A percentile compares a stretch with the other conserved stretches of the same genome.
phyloP scores from a whole-genome alignment of 2,888 invertebrate genomes.

The Marasmarcha lunaedactyla region DNA sequence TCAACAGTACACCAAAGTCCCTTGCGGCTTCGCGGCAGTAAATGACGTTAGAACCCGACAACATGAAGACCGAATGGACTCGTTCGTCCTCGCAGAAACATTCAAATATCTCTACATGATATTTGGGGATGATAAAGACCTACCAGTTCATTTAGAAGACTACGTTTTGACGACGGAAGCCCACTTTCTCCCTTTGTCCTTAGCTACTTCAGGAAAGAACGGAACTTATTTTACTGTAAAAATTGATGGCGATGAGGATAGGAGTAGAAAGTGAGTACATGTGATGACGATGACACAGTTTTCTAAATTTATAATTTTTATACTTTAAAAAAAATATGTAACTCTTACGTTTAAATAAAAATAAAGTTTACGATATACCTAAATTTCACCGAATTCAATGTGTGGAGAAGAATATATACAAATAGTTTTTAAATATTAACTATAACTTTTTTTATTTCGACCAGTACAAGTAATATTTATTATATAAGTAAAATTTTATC shows the following conservation, averaged over 20 bases:
- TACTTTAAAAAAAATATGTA: no score
- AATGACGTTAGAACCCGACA: slow-evolving; percentile 91
- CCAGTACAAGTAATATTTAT: no score
- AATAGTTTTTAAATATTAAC: no score
- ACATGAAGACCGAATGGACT: slow-evolving; percentile 98
- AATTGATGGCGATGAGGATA: slow-evolving; percentile 54
- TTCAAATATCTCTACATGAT: slow-evolving; percentile 96
- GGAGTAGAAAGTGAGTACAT: slow-evolving; percentile 50
- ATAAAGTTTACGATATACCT: no score
- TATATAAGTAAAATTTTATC: no score
- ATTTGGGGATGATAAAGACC: slow-evolving; percentile 87
- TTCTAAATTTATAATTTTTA: no score
- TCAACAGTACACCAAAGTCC: slow-evolving; percentile 91
- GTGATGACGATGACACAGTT: no score
- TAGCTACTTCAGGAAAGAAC: slow-evolving; percentile 76
- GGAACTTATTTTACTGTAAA: slow-evolving; percentile 50
- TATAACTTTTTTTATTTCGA: no score
- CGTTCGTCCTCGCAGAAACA: slow-evolving; percentile 97
- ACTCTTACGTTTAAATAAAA: no score
- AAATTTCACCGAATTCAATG: no score
- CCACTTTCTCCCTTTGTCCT: slow-evolving; percentile 90
- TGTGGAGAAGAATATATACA: no score
- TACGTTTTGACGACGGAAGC: slow-evolving; percentile 95
- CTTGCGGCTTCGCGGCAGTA: slow-evolving; percentile 98
- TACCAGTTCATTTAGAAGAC: slow-evolving; percentile 85